Conservation (phyloP, 2,888 invertebrate genomes). For the Philonicus albiceps region DNA sequence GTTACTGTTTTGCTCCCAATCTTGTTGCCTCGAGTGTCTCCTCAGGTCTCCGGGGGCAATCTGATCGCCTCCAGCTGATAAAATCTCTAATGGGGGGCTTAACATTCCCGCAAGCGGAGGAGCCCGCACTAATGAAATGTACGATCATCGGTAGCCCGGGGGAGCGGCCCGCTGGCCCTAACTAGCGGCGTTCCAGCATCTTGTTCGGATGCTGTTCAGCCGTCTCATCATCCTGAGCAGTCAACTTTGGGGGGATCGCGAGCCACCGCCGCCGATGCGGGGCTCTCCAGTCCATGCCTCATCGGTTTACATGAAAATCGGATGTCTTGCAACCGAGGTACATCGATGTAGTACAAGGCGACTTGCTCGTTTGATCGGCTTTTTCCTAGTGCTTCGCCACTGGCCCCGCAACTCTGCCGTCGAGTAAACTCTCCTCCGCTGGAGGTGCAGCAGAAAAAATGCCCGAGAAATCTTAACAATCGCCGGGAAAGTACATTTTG, state of each 20-base stretch:
- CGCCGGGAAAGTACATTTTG: neutral
- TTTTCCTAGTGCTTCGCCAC: neutral
- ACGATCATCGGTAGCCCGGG: conserved; percentile 14
- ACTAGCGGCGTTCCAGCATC: neutral
- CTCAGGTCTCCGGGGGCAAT: conserved; percentile 18
- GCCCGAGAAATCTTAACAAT: conserved; percentile 24
- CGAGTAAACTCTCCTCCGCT: neutral
- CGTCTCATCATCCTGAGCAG: conserved; percentile 33
- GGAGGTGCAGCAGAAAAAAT: neutral
- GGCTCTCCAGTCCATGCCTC: conserved; percentile 40
- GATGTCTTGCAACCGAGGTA: conserved; percentile 43
- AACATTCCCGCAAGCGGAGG: conserved; percentile 37
- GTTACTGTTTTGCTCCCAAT: conserved; percentile 36
- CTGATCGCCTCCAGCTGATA: conserved; percentile 43
- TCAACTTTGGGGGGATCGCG: conserved; percentile 32
- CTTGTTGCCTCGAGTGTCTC: conserved; percentile 20
- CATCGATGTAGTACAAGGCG: conserved; percentile 32
- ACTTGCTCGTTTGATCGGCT: conserved; percentile 15
- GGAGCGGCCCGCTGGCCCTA: neutral
- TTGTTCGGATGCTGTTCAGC: conserved; percentile 34
- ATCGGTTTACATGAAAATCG: conserved; percentile 46
- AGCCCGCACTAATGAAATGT: conserved; percentile 32
- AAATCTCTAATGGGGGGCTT: conserved; percentile 43
- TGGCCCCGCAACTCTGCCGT: neutral
- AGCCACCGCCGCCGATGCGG: neutral